These are phyloP conservation scores for Notechis scutatus DNA, from an alignment of 2,113 vertebrate genomes.

Conservation along the genomic window DNA sequence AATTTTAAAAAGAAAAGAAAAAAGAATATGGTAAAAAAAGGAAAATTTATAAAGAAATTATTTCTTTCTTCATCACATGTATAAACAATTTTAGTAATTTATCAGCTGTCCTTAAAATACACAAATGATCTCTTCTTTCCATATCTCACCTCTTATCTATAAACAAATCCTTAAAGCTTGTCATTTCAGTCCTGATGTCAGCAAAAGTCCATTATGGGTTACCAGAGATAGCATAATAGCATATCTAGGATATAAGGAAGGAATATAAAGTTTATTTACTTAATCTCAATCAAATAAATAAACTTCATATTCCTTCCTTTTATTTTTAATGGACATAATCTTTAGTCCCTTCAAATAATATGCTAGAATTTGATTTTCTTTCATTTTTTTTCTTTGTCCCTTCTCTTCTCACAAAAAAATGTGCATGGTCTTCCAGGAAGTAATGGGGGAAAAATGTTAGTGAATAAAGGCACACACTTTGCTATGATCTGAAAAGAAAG, in stretches of 20 bases:
- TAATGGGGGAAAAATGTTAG: neutral
- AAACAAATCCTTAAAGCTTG: neutral
- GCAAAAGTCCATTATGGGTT: neutral
- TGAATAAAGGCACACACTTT: neutral
- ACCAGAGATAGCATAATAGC: neutral
- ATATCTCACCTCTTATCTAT: neutral
- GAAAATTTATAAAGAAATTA: neutral
- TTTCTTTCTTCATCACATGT: neutral
- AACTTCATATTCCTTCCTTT: neutral
- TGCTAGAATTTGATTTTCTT: neutral
- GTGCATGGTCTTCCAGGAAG: neutral
- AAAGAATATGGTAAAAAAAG: neutral
- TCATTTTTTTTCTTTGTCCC: neutral
- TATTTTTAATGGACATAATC: neutral
- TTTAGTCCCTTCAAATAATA: neutral
- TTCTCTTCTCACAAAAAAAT: neutral
- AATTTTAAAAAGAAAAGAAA: neutral
- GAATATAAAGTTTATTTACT: neutral
- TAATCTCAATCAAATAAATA: neutral
- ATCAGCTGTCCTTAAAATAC: neutral
- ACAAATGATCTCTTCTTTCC: neutral
- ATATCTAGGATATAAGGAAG: neutral
- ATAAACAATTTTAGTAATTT: neutral
- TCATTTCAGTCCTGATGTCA: neutral
- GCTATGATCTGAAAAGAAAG: neutral